Evolutionary conservation across 2,113 vertebrate genomes (phyloP), one percentile per base, ranked within the genome.

Genomic region (Campylomormyrus tamandua): DNA sequence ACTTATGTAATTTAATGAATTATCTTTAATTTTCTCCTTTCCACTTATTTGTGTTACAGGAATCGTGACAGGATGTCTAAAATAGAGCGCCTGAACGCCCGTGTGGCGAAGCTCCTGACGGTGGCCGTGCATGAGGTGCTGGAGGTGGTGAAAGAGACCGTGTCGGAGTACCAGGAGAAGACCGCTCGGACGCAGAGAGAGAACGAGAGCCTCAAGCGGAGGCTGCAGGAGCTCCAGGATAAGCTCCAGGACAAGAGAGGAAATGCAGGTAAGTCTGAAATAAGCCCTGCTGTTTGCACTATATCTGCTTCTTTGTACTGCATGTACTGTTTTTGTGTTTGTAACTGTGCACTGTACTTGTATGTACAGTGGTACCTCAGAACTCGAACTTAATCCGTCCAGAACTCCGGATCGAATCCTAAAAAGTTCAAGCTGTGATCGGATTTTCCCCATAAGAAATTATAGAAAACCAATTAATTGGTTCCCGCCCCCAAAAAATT

Each of bases 81-180:
- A 87, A 87, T 93, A 31, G 93, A 93, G 88, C 93, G 93, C 11
- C 89, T 93, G 83, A 93, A 92, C 13, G 91, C 91, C 83, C 91
- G 93, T 8, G 93, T 93, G 56, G 88, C 92, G 11, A 92, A 91
- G 74, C 90, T 93, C 49, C 88, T 93, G 77, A 89, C 90, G 5
- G 90, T 42, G 15, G 93, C 93, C 1, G 92, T 93, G 77, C 91
- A 93, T 15, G 93, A 93, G 86, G 92, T 93, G 10, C 66, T 93
- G 89, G 91, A 92, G 89, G 92, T 89, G 74, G 93, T 92, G 87
- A 92, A 88, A 86, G 93, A 92, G 89, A 93, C 93, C 0, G 93
- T 93, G 46, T 92, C 90, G 0, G 92, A 93, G 83, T 93, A 92
- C 27, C 92, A 93, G 91, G 91, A 92, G 89, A 93, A 93, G 83